Base-by-base conservation (phyloP, 2,888 invertebrate genomes). In the Andrena haemorrhoa region DNA sequence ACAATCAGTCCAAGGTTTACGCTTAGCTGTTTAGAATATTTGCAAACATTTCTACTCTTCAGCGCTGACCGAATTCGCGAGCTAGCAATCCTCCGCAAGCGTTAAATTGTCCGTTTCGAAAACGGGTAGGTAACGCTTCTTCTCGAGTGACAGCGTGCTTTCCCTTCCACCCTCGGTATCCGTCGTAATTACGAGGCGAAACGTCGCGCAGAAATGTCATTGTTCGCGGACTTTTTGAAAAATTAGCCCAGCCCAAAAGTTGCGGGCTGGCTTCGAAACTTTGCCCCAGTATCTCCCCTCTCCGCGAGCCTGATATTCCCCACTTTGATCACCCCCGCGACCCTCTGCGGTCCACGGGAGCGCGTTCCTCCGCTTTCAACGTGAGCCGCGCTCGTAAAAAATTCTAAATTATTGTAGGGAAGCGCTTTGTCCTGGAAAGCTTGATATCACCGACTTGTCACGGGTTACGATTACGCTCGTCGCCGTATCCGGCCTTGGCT, bases 371-470 rank as follows among this genome's bases (percentile, higher is more conserved):
- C 41, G 49, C 53, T 64, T 47, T 23, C 51, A 35, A 4, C 69
- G 47, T 5, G 41, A 41, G 41, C 31, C 53, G 4, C n/a, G 2
- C 12, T 10, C 47, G 53, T n/a, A 69, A 77, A 72, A 75, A 84
- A 73, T 73, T 70, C 33, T 41, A 82, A 85, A 84, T 84, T 84
- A 77, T 68, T 58, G n/a, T 58, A 63, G 7, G 73, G 65, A 66
- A 79, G 31, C 53, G 49, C 66, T 82, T 79, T 71, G 85, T 77
- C 73, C 77, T 41, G 79, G 69, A 75, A 79, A 79, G 71, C 81
- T 68, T 73, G 73, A 64, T 78, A 85, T 78, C 74, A 56, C 56
- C 70, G 75, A 73, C 83, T 76, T 70, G 79, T 81, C 83, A 70
- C 68, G 66, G 75, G 72, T 79, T 72, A 64, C 73, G 81, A 85